Conservation (phyloP, 2,888 invertebrate species). For the Alloscopus bannaensis region DNA sequence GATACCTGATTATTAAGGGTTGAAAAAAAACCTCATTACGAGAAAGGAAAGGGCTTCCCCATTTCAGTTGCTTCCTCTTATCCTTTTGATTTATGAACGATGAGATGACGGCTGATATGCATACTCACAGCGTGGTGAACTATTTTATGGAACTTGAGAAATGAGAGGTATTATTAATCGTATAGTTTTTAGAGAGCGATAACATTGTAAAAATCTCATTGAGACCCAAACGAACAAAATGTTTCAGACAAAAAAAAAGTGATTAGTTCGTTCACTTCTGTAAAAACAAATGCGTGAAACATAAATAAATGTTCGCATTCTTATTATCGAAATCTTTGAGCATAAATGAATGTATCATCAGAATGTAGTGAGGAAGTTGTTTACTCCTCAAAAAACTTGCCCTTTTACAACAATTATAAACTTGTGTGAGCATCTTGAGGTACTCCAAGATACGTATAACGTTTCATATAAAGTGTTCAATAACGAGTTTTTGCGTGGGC, state of each 20-base stretch:
- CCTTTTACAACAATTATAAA: constrained; percentile 11
- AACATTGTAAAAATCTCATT: constrained; percentile 27
- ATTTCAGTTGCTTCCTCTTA: constrained; percentile 33
- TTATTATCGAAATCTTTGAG: neutral
- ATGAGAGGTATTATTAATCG: constrained; percentile 20
- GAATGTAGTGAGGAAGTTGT: constrained; percentile 11
- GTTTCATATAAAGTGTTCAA: neutral
- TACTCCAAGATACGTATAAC: neutral
- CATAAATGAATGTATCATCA: constrained; percentile 17
- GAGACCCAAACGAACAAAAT: neutral
- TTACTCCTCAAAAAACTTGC: constrained; percentile 5
- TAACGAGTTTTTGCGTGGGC: neutral
- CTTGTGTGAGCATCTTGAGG: constrained; percentile 2
- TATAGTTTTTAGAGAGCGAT: constrained; percentile 30
- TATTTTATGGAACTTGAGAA: neutral
- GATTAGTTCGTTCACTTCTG: constrained; percentile 31
- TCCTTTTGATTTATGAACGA: constrained; percentile 41
- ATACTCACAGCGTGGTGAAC: neutral
- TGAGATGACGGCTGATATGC: constrained; percentile 47
- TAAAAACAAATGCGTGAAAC: constrained; percentile 3
- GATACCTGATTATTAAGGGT: constrained; percentile 55
- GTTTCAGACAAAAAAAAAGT: constrained; percentile 13
- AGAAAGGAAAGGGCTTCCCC: constrained; percentile 28
- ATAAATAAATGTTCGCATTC: neutral
- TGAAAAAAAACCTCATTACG: constrained; percentile 38